Base-by-base conservation (phyloP, 2,888 invertebrate species). In the Ophion ellenae region DNA sequence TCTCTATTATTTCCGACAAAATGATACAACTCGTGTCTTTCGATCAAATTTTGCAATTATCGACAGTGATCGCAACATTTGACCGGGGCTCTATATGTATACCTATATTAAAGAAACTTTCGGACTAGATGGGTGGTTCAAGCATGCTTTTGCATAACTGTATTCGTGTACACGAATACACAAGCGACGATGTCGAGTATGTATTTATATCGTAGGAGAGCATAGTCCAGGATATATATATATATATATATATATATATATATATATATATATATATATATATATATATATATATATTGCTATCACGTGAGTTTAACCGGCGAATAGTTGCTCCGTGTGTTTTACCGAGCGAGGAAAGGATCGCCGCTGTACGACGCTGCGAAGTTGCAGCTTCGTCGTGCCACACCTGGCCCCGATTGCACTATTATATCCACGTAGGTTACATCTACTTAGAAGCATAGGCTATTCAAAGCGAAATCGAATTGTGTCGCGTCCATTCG, bases 401-500 rank as follows among this genome's bases (percentile, higher is more conserved):
- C 93, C 92, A 92, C 93, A 92, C 92, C 93, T 92, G 92, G 92
- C 90, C 91, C 91, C 91, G 91, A 92, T 92, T 89, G 90, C 90
- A 91, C 32, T 59, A 24, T 67, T 67, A 57, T 45, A 28, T 69
- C 28, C 61, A 61, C 61, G 20, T 20, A 61, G 61, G 36, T 17
- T 59, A 59, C 36, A 53, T 28, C 53, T 47, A 57, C 17, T 6
- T 32, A 32, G n/a, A 32, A 14, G 20, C 63, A 45, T 14, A 9
- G 10, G 32, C 0, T 63, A 57, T 77, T 67, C 11, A 7, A 20
- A 53, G 20, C 53, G 20, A 40, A 67, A 77, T 67, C 57, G 17
- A 53, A 10, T 40, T n/a, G 28, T n/a, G 6, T 40, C 14, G 28
- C 9, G 9, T 14, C 28, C 28, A 28, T 17, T 9, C 7, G 9